phyloP scores from a whole-genome alignment of 2,888 invertebrate genomes.

The Rhynchonema sp. region DNA sequence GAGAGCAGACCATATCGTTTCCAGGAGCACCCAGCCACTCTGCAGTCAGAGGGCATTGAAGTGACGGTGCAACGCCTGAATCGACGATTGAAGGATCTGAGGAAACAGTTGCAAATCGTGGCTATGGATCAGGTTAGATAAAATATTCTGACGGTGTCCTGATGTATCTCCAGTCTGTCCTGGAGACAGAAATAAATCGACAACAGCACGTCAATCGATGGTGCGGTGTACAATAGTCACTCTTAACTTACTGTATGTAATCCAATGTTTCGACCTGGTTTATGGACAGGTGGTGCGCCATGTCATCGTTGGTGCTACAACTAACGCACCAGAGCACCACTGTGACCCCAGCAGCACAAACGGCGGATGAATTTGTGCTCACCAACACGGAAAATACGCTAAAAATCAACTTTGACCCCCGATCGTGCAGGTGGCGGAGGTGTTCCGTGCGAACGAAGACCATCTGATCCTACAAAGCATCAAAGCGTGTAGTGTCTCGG shows the following conservation, averaged over 20 bases:
- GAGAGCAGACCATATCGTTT: no score
- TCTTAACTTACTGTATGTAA: no score
- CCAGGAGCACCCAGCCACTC: slow-evolving; percentile 10
- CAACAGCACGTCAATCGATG: no score
- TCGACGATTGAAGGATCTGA: slow-evolving; percentile 22
- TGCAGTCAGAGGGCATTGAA: slow-evolving; percentile 16
- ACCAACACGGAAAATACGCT: not conserved
- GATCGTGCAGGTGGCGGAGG: slow-evolving; percentile 22
- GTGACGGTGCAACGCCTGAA: slow-evolving; percentile 24
- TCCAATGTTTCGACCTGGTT: no score
- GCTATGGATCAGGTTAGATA: slow-evolving; percentile 36
- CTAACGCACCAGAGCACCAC: not conserved
- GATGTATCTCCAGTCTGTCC: no score
- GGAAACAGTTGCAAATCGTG: slow-evolving; percentile 32
- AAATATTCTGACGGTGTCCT: no score
- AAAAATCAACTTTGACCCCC: no score
- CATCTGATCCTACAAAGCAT: slow-evolving; percentile 29
- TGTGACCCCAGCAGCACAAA: no score
- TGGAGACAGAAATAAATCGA: no score
- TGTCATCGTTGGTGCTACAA: no score
- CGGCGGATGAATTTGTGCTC: not conserved
- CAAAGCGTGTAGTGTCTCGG: slow-evolving; percentile 40
- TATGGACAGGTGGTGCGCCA: no score
- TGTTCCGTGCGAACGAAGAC: slow-evolving; percentile 36
- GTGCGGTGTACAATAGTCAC: no score